phyloP scores from a whole-genome alignment of 2,113 vertebrate species.

The Gasterosteus aculeatus region DNA sequence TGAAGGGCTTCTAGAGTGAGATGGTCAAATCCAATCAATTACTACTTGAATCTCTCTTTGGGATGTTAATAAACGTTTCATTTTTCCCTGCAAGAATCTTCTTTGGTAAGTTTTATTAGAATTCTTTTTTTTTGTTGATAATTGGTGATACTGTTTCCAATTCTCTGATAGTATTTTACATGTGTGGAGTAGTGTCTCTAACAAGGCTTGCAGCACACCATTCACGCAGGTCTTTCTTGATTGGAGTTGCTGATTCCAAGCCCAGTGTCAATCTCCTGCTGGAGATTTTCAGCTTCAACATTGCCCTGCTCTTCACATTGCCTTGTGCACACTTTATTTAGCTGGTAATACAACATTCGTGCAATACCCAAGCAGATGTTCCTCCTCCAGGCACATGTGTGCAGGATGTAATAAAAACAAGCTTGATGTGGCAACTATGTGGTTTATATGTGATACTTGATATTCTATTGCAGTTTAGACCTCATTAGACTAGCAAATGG shows the following conservation, averaged over 20 bases:
- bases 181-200: background rate
- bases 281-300: slow-evolving; percentile 46
- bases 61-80: slow-evolving; percentile 20
- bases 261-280: slow-evolving; percentile 18
- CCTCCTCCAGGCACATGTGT: background rate
- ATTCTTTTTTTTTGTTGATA: background rate
- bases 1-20: slow-evolving; percentile 48
- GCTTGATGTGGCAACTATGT: background rate
- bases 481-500: slow-evolving; percentile 48
- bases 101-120: background rate
- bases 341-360: slow-evolving; percentile 13
- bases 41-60: slow-evolving; percentile 23
- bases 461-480: slow-evolving; percentile 16
- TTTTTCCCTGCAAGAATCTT: slow-evolving; percentile 20
- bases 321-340: slow-evolving; percentile 45
- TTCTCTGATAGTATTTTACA: background rate
- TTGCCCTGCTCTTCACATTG: slow-evolving; percentile 34
- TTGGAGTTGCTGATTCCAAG: background rate
- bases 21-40: slow-evolving; percentile 52
- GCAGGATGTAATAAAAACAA: slow-evolving; percentile 2
- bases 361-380: slow-evolving; percentile 15
- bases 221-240: background rate
- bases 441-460: background rate
- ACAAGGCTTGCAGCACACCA: background rate
- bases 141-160: background rate